Base-by-base conservation (phyloP, 2,888 invertebrate genomes). In the Cryptosula pallasiana region DNA sequence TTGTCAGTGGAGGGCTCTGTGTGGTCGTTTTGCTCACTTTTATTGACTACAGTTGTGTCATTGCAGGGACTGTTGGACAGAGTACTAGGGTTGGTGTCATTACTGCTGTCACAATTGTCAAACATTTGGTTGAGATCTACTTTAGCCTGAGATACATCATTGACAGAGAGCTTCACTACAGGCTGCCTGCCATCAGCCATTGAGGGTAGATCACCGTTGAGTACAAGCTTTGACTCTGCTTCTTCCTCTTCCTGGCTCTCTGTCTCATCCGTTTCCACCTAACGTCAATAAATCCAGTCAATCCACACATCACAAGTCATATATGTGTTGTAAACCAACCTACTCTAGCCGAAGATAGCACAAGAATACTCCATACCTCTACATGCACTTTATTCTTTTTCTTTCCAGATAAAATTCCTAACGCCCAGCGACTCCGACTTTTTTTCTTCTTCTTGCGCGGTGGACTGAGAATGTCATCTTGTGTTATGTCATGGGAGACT, bases 171-270 rank as follows among this genome's bases (percentile, higher is more conserved):
- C 25, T 23, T n/a, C 45, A 13, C 9, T 5, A 16, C 45, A 13
- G 16, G 16, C 45, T 45, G 9, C 16, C 16, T 45, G 16, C n/a
- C n/a, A 9, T 29, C 63, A 54, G 36, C 16, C n/a, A n/a, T n/a
- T n/a, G n/a, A n/a, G n/a, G n/a, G n/a, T n/a, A n/a, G n/a, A n/a
- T n/a, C n/a, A n/a, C n/a, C n/a, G n/a, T n/a, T n/a, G n/a, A n/a
- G n/a, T 71, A 63, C 71, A 72, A 73, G 27, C 75, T 71, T n/a
- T 73, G 72, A 34, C 76, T 73, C n/a, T 75, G 74, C 5, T 73
- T 72, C 45, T 73, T 76, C 73, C 79, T 80, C 20, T 79, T 77
- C 45, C 76, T 69, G 55, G 79, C 32, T 36, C 13, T 72, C 73
- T 63, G 54, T 36, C 32, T 27, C 71, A 25, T 63, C 71, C 27